Percentiles rank a stretch among this genome's conserved stretches.
Evolutionary conservation across 1,140 invertebrate genomes (phyloP).

Genomic region (Psilanteris sp.): DNA sequence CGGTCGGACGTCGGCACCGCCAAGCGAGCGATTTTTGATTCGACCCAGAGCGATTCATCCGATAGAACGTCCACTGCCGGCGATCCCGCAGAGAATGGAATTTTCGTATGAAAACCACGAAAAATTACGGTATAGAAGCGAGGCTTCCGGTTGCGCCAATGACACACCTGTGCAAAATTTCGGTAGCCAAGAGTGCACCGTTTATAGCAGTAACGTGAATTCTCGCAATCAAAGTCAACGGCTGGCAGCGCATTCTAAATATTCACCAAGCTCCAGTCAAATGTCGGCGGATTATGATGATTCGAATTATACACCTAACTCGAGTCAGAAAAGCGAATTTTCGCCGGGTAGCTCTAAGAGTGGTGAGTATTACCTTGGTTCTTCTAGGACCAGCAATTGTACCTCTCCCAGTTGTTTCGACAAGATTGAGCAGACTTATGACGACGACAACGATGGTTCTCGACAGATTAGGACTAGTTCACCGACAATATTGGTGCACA

Average conservation of each 20-base stretch:
- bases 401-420: conserved; percentile 62
- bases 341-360: conserved; percentile 76
- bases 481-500: conserved; percentile 57
- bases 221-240: conserved; percentile 37
- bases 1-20: conserved; percentile 74
- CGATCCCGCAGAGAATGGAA: conserved; percentile 72
- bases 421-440: conserved; percentile 51
- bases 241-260: conserved; percentile 58
- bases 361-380: conserved; percentile 75
- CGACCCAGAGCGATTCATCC: conserved; percentile 71
- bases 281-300: conserved; percentile 75
- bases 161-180: conserved; percentile 6
- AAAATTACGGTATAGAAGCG: conserved; percentile 25
- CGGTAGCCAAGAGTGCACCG: conserved; percentile 8
- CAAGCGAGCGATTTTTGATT: conserved; percentile 69
- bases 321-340: conserved; percentile 77
- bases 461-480: conserved; percentile 30
- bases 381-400: conserved; percentile 68
- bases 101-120: conserved; percentile 69
- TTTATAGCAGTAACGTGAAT: conserved; percentile 26
- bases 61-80: conserved; percentile 72
- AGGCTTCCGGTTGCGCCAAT: conserved; percentile 8
- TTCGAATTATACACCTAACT: conserved; percentile 75
- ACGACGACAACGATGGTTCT: conserved; percentile 31
- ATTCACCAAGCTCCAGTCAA: conserved; percentile 75